Conservation (phyloP, 2,888 invertebrate genomes). For the Eristalis arbustorum region DNA sequence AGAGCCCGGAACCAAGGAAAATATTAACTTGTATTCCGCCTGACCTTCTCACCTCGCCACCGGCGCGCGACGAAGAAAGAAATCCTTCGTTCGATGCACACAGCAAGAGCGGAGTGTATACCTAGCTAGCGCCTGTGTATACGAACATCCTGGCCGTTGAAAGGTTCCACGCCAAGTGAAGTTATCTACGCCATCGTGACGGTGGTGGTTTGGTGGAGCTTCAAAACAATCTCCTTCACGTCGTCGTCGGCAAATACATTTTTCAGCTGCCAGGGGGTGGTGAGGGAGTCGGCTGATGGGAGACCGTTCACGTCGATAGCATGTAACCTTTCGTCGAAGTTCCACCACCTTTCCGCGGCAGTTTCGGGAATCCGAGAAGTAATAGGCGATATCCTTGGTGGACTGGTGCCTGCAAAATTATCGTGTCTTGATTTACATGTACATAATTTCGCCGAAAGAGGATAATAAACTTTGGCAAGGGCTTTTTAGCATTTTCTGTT, state of each 20-base stretch:
- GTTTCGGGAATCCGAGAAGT: conserved; percentile 30
- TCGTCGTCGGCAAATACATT: conserved; percentile 34
- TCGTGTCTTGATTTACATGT: conserved; percentile 64
- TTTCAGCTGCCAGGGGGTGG: conserved; percentile 11
- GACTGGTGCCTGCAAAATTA: conserved; percentile 49
- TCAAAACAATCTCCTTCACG: conserved; percentile 29
- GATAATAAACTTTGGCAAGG: conserved; percentile 64
- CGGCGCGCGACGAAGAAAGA: not conserved
- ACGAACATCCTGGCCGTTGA: conserved; percentile 41
- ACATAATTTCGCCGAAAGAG: conserved; percentile 44
- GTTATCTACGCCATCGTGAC: conserved; percentile 50
- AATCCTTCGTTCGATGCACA: conserved; percentile 17
- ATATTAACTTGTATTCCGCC: conserved; percentile 66
- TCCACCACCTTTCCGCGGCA: conserved; percentile 35
- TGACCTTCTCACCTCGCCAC: conserved; percentile 47
- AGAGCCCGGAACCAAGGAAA: conserved; percentile 57
- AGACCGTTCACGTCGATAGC: conserved; percentile 47
- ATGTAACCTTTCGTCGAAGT: conserved; percentile 51
- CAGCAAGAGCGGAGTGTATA: not conserved
- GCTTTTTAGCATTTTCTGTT: conserved; percentile 34
- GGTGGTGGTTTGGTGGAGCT: conserved; percentile 1
- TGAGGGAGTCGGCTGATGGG: not conserved
- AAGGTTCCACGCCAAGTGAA: conserved; percentile 60
- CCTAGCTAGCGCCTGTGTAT: not conserved
- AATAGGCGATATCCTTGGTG: conserved; percentile 57